Evolutionary conservation across 2,888 invertebrate species (phyloP).

Genomic region (Andricus curvator): DNA sequence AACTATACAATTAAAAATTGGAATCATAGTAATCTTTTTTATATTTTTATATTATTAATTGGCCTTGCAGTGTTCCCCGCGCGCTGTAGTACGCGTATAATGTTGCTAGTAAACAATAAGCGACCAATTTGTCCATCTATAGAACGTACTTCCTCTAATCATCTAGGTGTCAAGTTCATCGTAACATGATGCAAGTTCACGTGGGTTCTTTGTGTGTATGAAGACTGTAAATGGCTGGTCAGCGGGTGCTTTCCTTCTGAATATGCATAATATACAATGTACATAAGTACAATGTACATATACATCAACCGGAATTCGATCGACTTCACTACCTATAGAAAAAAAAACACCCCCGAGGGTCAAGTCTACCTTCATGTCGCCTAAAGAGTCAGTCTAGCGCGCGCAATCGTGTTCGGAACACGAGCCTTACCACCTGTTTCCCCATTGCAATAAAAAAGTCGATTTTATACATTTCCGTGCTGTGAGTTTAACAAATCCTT

Average conservation of each 20-base stretch:
- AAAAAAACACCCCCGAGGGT: slow-evolving; percentile 60
- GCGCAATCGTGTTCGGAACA: slow-evolving; percentile 58
- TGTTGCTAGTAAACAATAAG: background rate
- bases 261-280: background rate
- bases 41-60: no score
- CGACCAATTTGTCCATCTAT: background rate
- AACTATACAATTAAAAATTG: no score
- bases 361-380: slow-evolving; percentile 60
- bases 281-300: slow-evolving; percentile 3
- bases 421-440: slow-evolving; percentile 17
- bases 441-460: background rate
- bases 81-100: no score
- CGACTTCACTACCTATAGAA: slow-evolving; percentile 59
- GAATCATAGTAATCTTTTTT: no score
- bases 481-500: background rate
- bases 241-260: background rate
- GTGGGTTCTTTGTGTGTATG: background rate
- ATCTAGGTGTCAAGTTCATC: slow-evolving; percentile 40
- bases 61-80: no score
- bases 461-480: background rate
- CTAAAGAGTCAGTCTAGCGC: slow-evolving; percentile 62
- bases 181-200: background rate
- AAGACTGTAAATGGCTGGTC: background rate
- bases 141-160: background rate
- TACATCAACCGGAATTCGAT: slow-evolving; percentile 58